A percentile compares a stretch with the other conserved stretches of the same genome.
phyloP scores from a whole-genome alignment of 2,797 vertebrate genomes.

The Catostomus latipinnis region DNA sequence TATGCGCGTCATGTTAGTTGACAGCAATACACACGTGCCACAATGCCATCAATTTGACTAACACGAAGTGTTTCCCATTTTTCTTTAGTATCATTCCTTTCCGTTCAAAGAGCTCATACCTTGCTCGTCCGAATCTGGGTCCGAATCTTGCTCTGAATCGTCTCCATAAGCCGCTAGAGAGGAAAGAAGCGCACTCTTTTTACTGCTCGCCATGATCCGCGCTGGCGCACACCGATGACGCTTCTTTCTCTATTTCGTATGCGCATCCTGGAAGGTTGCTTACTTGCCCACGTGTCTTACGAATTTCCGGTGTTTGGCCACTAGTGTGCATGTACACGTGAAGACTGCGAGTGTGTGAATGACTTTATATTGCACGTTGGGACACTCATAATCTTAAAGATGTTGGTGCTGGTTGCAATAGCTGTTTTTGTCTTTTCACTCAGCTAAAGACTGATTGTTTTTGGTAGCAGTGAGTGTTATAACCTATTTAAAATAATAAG shows the following conservation, averaged over 20 bases:
- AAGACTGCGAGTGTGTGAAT: too few relatives aligned
- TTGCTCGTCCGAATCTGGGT: conserved; percentile 82
- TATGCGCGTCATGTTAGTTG: not conserved
- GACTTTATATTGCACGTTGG: too few relatives aligned
- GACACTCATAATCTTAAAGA: too few relatives aligned
- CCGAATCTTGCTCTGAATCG: conserved; percentile 92
- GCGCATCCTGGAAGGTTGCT: conserved; percentile 23
- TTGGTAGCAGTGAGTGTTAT: too few relatives aligned
- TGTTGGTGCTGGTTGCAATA: too few relatives aligned
- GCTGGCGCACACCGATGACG: conserved; percentile 61
- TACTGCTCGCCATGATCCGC: conserved; percentile 85
- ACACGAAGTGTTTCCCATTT: not conserved
- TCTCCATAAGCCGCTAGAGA: conserved; percentile 93
- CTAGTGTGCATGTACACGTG: too few relatives aligned
- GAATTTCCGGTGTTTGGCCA: too few relatives aligned
- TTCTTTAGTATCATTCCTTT: not conserved
- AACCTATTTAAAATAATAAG: too few relatives aligned
- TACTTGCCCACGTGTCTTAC: too few relatives aligned
- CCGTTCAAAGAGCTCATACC: conserved; percentile 59
- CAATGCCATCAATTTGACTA: not conserved
- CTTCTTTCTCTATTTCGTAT: conserved; percentile 10
- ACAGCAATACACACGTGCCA: not conserved
- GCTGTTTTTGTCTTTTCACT: too few relatives aligned
- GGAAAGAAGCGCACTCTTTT: conserved; percentile 82
- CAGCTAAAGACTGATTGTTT: too few relatives aligned